phyloP scores from a whole-genome alignment of 2,888 invertebrate species.

The Creontiades dilutus region DNA sequence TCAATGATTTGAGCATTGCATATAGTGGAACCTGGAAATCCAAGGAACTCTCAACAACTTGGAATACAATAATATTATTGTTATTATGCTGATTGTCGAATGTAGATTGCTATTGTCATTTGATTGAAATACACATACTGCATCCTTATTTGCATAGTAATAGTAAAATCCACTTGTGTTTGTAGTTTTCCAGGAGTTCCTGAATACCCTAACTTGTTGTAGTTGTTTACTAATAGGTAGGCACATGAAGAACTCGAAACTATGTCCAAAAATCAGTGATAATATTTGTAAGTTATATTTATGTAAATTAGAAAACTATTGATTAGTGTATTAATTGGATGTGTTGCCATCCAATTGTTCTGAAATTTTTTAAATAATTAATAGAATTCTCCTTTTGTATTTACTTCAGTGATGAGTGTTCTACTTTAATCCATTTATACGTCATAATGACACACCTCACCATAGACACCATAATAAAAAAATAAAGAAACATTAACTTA shows the following conservation, averaged over 20 bases:
- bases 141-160: too few relatives aligned
- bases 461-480: neutral
- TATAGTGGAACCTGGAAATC: neutral
- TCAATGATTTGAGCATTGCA: neutral
- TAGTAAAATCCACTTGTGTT: too few relatives aligned
- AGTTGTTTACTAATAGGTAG: too few relatives aligned
- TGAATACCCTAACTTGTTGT: too few relatives aligned
- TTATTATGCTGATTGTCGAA: too few relatives aligned
- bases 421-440: neutral
- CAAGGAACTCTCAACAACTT: too few relatives aligned
- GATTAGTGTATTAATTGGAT: neutral
- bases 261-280: constrained; percentile 35
- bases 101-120: too few relatives aligned
- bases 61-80: too few relatives aligned
- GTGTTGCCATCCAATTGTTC: neutral
- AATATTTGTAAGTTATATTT: constrained; percentile 25
- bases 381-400: neutral
- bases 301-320: neutral
- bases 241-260: neutral
- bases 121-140: too few relatives aligned
- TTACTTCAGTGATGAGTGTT: neutral
- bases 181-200: too few relatives aligned
- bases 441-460: constrained; percentile 27
- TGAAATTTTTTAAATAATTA: neutral
- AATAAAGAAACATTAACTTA: neutral